These are phyloP conservation scores for Onychostruthus taczanowskii DNA, from an alignment of 2,113 vertebrate species.

Conservation along the genomic window DNA sequence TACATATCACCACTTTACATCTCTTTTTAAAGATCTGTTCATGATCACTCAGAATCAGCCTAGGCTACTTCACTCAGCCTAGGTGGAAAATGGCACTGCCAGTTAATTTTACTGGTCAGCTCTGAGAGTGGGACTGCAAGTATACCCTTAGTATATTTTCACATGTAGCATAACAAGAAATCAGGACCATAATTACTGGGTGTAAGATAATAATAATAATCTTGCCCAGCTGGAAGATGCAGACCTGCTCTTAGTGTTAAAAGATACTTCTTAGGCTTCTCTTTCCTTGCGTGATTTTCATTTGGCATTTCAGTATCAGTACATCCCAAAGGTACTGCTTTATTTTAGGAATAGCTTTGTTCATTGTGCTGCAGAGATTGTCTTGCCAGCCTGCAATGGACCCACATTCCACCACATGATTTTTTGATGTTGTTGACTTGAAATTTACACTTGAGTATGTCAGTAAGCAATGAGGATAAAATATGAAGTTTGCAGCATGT, in stretches of 20 bases:
- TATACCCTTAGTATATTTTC: neutral
- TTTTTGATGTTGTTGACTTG: neutral
- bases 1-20: neutral
- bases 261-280: neutral
- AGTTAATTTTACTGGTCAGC: neutral
- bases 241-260: neutral
- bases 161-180: neutral
- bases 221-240: neutral
- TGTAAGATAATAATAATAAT: neutral
- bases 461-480: neutral
- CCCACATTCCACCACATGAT: neutral
- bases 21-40: neutral
- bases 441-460: neutral
- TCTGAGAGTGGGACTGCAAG: neutral
- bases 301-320: neutral
- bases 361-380: neutral
- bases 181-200: neutral
- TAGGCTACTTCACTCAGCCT: neutral
- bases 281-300: neutral
- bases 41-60: neutral
- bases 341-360: neutral
- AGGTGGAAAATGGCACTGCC: neutral
- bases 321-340: neutral
- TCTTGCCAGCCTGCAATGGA: neutral
- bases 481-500: neutral